Conservation (phyloP, 2,888 invertebrate species). For the Antitype chi region DNA sequence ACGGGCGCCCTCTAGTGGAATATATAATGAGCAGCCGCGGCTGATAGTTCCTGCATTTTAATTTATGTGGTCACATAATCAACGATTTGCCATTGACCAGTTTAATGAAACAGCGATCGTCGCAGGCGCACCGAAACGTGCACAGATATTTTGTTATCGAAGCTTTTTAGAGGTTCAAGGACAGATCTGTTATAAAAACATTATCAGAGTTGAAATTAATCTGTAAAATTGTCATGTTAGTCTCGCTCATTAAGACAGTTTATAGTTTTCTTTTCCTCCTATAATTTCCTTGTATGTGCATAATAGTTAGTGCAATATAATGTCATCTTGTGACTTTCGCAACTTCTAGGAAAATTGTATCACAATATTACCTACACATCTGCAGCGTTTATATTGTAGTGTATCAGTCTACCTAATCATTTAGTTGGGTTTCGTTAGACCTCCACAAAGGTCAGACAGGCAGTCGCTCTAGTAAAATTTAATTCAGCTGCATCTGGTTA, state of each 20-base stretch:
- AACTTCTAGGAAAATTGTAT: not conserved
- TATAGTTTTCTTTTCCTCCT: not conserved
- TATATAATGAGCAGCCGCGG: conserved; percentile 17
- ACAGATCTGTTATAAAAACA: not conserved
- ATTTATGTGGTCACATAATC: conserved; percentile 37
- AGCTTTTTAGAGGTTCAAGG: conserved; percentile 27
- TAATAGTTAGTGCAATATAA: not conserved
- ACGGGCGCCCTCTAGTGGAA: conserved; percentile 34
- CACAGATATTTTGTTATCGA: conserved; percentile 13
- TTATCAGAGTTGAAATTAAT: not conserved
- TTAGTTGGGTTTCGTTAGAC: not conserved
- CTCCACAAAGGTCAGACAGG: not conserved
- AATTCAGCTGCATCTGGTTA: not conserved
- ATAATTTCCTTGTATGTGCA: not conserved
- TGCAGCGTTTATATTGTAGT: not conserved
- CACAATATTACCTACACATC: not conserved
- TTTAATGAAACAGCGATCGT: conserved; percentile 1
- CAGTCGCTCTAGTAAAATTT: not conserved
- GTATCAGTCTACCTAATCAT: not conserved
- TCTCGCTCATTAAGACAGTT: not conserved
- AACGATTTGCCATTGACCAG: conserved; percentile 51
- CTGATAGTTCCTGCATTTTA: conserved; percentile 59
- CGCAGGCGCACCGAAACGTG: conserved; percentile 35
- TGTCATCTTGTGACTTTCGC: not conserved
- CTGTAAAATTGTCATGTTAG: not conserved